phyloP scores from a whole-genome alignment of 1,140 invertebrate species.

The Marisa cornuarietis region DNA sequence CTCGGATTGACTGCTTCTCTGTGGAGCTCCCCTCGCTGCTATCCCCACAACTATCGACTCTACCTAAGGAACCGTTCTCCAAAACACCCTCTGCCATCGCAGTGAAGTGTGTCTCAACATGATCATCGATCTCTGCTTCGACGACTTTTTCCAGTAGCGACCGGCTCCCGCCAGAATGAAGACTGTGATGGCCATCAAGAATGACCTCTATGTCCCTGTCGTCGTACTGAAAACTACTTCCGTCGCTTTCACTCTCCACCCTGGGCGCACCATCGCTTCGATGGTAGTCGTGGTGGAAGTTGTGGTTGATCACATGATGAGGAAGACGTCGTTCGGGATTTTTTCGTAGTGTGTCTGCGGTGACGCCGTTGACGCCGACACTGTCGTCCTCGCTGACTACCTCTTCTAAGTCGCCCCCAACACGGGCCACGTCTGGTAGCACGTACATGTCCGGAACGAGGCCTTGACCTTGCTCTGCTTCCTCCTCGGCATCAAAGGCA shows the following conservation, averaged over 20 bases:
- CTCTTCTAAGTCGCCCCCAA: not conserved
- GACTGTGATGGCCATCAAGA: constrained; percentile 21
- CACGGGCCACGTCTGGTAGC: not conserved
- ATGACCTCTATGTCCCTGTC: constrained; percentile 38
- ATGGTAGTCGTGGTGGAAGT: constrained; percentile 38
- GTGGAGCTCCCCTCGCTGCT: not conserved
- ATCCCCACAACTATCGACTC: not conserved
- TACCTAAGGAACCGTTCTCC: no score
- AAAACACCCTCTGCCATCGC: no score
- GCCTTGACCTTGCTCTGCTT: not conserved
- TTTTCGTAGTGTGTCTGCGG: not conserved
- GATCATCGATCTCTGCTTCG: no score
- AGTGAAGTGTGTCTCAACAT: no score
- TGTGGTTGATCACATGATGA: constrained; percentile 44
- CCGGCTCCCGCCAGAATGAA: not conserved
- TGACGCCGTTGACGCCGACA: not conserved
- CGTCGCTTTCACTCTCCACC: constrained; percentile 39
- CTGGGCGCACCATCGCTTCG: constrained; percentile 25
- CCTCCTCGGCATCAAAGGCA: constrained; percentile 31
- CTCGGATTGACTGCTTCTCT: not conserved
- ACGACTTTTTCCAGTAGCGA: no score
- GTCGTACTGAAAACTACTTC: constrained; percentile 29
- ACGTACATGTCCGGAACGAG: not conserved
- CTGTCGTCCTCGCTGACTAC: not conserved
- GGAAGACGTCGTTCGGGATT: constrained; percentile 9